A percentile compares a stretch with the other conserved stretches of the same genome.
Conservation (phyloP, 2,113 vertebrate genomes). For the Poecile atricapillus region DNA sequence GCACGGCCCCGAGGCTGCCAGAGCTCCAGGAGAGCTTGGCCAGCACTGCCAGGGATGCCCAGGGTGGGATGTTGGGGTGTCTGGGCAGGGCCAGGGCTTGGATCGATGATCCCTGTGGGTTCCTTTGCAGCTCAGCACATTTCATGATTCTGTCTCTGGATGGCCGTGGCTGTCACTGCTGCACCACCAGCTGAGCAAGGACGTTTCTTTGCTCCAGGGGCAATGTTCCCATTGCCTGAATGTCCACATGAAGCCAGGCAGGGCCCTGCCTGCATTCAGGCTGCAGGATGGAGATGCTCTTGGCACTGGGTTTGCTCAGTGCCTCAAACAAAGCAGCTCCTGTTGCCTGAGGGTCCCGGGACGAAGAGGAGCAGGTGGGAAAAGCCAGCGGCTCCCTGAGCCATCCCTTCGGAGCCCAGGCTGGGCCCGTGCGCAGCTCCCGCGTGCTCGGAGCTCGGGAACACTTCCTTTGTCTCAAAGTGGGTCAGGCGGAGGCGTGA, state of each 20-base stretch:
- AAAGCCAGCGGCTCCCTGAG: neutral
- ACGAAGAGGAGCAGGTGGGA: neutral
- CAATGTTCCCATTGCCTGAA: neutral
- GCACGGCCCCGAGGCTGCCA: accelerated
- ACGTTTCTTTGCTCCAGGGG: neutral
- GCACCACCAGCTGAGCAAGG: neutral
- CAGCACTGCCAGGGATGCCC: accelerated
- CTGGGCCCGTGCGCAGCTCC: neutral
- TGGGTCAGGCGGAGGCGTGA: conserved; percentile 49
- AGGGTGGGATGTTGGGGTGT: no score
- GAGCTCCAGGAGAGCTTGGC: accelerated
- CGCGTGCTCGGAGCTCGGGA: neutral
- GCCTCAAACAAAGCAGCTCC: neutral
- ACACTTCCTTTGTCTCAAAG: conserved; percentile 44
- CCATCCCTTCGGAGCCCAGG: neutral
- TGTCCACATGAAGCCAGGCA: neutral
- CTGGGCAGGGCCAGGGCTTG: neutral
- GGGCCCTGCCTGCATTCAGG: neutral
- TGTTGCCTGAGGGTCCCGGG: neutral
- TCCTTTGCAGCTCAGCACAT: neutral
- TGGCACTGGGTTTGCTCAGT: neutral
- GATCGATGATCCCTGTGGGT: neutral
- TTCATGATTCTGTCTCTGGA: neutral
- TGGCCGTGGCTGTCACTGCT: accelerated
- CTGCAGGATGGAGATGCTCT: neutral